Conservation (phyloP, 2,888 invertebrate species). For the Bugula neritina region DNA sequence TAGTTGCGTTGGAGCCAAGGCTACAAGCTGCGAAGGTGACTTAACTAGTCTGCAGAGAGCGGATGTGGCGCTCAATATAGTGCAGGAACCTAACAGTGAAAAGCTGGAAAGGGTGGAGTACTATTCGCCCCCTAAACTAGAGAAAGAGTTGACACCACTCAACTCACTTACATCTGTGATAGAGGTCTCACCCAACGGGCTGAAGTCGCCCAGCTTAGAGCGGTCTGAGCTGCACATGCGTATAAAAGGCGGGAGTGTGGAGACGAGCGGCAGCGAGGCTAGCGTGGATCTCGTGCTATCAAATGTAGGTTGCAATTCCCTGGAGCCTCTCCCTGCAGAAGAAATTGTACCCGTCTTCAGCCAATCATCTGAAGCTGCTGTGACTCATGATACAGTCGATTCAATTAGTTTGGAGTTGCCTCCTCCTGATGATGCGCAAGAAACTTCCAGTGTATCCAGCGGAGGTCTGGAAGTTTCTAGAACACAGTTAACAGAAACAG, state of each 20-base stretch:
- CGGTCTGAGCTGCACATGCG: not conserved
- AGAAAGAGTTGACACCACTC: not conserved
- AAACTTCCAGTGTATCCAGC: conserved; percentile 8
- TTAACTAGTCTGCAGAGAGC: not conserved
- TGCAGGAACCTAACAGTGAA: not conserved
- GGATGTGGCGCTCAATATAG: not conserved
- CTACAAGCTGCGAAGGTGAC: not conserved
- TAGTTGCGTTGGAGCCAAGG: not conserved
- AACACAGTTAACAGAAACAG: conserved; percentile 20
- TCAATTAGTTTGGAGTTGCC: not conserved
- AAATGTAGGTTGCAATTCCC: not conserved
- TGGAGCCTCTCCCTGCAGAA: not conserved
- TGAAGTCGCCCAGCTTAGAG: not conserved
- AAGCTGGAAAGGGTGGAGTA: not conserved
- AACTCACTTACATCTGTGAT: not conserved
- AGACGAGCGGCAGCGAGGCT: not conserved
- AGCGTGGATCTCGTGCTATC: not conserved
- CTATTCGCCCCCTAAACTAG: conserved; percentile 10
- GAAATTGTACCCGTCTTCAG: not conserved
- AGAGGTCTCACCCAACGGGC: not conserved
- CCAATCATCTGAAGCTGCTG: not conserved
- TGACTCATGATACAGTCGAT: not conserved
- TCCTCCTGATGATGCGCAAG: not conserved
- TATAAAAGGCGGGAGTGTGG: not conserved
- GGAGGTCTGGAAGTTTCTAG: conserved; percentile 19